Evolutionary conservation across 2,113 vertebrate genomes (phyloP), one percentile per base, ranked within the genome.

Genomic region (Gorsachius goisagi): DNA sequence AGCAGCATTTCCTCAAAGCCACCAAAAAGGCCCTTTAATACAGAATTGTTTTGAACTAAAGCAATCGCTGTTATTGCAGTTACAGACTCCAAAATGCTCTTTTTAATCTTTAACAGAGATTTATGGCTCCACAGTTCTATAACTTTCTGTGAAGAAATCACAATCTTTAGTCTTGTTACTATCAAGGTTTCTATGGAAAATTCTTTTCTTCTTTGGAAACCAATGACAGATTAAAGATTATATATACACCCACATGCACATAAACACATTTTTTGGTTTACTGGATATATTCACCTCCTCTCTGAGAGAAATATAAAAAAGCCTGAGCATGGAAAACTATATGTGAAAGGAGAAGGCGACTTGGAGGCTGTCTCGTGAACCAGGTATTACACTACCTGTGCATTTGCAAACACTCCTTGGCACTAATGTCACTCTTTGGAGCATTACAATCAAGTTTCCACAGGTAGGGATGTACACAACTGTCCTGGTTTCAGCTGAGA

Each of bases 101-200:
- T 81, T 88, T 92, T 56, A 78, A 85, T 77, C 63, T 85, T 78
- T 66, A 95, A 69, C 20, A 66, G 18, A 74, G 32, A 82, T 66
- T 76, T 85, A 78, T 69, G 37, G 22, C 30, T 95, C 35, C 47
- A 69, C 23, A 59, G 39, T 62, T 94, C 90, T 75, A 6, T 35
- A 88, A 75, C 39, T 82, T 91, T 75, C 52, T 68, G 47, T 53
- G 41, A 64, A 85, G 60, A 90, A 89, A 81, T 39, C 30, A 76
- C 27, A 76, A 9, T 73, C 49, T 60, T 87, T 75, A 68, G 15
- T 75, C 56, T 68, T 79, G n/a, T 79, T 84, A 72, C 63, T 84
- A 89, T 44, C 76, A 84, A 45, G 52, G 80, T 95, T 96, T 93
- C 88, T 81, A 91, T 85, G 92, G 90, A 82, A 93, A 93, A 92